Percentiles rank a stretch among this genome's conserved stretches.
Conservation (phyloP, 2,888 invertebrate genomes). For the Drosophila anceps region DNA sequence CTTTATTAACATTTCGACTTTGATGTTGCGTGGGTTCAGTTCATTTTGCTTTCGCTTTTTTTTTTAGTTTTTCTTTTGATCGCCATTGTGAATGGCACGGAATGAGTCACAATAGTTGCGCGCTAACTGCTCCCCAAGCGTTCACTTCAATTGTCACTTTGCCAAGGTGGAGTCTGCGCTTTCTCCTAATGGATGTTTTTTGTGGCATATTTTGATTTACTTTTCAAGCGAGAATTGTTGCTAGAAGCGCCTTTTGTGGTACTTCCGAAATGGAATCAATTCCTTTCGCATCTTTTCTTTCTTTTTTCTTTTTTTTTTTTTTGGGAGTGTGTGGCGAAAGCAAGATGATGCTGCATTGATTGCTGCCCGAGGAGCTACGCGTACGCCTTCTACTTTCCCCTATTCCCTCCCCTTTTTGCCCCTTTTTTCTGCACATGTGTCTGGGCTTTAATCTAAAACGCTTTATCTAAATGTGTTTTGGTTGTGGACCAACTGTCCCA, state of each 20-base stretch:
- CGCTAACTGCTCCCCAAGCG: constrained; percentile 61
- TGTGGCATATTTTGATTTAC: constrained; percentile 68
- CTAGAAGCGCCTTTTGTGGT: constrained; percentile 14
- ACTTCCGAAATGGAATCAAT: constrained; percentile 54
- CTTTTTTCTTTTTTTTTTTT: constrained; percentile 6
- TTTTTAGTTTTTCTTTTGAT: constrained; percentile 14
- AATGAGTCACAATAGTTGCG: constrained; percentile 41
- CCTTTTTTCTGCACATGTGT: constrained; percentile 24
- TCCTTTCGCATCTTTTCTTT: constrained; percentile 41
- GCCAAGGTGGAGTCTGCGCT: constrained; percentile 18
- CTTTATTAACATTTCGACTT: constrained; percentile 31
- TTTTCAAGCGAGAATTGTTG: constrained; percentile 5
- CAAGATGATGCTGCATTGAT: constrained; percentile 78
- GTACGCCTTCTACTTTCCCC: not conserved
- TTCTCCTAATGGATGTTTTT: constrained; percentile 51
- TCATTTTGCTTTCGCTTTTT: constrained; percentile 20
- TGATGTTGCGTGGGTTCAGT: constrained; percentile 33
- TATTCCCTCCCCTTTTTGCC: not conserved
- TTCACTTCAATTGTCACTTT: constrained; percentile 63
- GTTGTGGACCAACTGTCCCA: constrained; percentile 43
- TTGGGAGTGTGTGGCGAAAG: not conserved
- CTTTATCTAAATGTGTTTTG: constrained; percentile 75
- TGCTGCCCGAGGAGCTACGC: constrained; percentile 50
- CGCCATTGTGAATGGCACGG: constrained; percentile 21
- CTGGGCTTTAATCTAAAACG: constrained; percentile 74